phyloP scores from a whole-genome alignment of 2,888 invertebrate species.

The Rhimphoctona megacephalus region DNA sequence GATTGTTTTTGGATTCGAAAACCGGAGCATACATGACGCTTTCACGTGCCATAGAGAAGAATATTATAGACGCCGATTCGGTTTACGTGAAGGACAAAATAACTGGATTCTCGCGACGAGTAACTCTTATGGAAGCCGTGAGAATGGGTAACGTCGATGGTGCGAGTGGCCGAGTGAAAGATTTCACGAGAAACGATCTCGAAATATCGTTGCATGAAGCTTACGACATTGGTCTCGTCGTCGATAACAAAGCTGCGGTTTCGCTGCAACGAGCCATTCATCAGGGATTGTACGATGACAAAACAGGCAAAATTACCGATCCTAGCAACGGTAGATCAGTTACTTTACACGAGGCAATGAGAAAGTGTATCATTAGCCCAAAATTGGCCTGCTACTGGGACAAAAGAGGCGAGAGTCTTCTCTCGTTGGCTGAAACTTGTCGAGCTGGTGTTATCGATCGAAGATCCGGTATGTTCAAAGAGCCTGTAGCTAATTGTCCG shows the following conservation, averaged over 20 bases:
- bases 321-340: conserved; percentile 92
- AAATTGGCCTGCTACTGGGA: conserved; percentile 93
- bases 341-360: conserved; percentile 93
- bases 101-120: conserved; percentile 91
- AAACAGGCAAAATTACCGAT: conserved; percentile 93
- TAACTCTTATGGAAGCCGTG: conserved; percentile 92
- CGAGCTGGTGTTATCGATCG: conserved; percentile 93
- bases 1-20: conserved; percentile 93
- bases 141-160: conserved; percentile 91
- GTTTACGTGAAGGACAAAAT: conserved; percentile 93
- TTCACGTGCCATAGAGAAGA: conserved; percentile 92
- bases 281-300: conserved; percentile 93
- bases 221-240: conserved; percentile 91
- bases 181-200: conserved; percentile 88
- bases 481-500: conserved; percentile 89
- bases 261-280: conserved; percentile 94
- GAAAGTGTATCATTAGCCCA: conserved; percentile 92
- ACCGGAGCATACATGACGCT: conserved; percentile 92
- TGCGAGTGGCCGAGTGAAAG: conserved; percentile 89
- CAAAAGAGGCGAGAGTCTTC: conserved; percentile 89
- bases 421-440: conserved; percentile 92
- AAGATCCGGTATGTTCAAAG: conserved; percentile 91
- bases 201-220: conserved; percentile 91
- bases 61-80: conserved; percentile 93
- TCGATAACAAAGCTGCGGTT: conserved; percentile 93